Evolutionary conservation across 2,797 vertebrate species (phyloP).

Genomic region (Malacoraja senta): DNA sequence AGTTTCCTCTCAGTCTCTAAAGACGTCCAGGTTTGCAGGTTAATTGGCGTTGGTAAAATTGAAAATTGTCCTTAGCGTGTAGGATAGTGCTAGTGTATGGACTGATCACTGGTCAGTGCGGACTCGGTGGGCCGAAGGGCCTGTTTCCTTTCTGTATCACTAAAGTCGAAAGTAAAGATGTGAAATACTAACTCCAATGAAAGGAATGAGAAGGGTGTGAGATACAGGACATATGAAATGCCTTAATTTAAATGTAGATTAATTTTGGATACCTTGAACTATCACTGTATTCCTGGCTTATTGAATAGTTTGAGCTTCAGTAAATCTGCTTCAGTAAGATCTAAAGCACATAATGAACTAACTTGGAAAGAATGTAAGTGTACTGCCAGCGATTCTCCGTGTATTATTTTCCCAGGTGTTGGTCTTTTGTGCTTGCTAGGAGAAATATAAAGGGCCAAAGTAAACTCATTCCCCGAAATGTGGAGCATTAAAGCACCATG

Average conservation of each 20-base stretch:
- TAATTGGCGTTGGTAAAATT: too few species aligned
- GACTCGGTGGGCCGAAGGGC: too few species aligned
- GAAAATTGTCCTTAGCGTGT: too few species aligned
- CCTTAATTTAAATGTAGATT: too few species aligned
- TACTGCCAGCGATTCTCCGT: slow-evolving; percentile 24
- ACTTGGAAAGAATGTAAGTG: slow-evolving; percentile 33
- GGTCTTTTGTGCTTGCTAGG: slow-evolving; percentile 8
- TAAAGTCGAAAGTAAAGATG: too few species aligned
- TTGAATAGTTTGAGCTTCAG: background rate
- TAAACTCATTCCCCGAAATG: slow-evolving; percentile 20
- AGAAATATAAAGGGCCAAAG: slow-evolving; percentile 27
- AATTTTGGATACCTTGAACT: too few species aligned
- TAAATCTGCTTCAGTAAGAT: background rate
- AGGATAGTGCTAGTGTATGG: too few species aligned
- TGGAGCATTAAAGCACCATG: background rate
- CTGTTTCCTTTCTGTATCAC: too few species aligned
- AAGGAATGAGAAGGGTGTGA: background rate
- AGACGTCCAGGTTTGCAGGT: too few species aligned
- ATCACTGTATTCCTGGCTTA: background rate
- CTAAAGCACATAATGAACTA: slow-evolving; percentile 32
- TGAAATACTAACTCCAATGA: background rate
- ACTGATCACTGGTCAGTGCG: too few species aligned
- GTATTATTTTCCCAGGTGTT: slow-evolving; percentile 30
- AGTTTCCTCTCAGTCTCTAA: too few species aligned
- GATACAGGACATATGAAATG: too few species aligned